Conservation (phyloP, 1,140 invertebrate genomes). For the Macrobrachium nipponense region DNA sequence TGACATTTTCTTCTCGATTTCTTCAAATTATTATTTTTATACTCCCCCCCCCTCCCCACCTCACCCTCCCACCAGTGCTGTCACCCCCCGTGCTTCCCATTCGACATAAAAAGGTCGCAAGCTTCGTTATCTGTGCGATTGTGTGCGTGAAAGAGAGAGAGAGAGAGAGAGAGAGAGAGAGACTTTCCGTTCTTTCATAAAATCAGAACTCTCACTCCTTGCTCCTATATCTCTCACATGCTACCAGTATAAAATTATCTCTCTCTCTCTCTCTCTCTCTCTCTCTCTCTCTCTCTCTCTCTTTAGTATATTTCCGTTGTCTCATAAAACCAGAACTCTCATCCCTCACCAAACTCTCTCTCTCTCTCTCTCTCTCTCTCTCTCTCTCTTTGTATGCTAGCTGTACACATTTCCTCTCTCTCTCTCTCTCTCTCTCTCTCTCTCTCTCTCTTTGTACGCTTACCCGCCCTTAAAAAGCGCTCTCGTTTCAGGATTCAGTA, state of each 20-base stretch:
- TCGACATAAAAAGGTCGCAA: neutral
- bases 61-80: neutral
- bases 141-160: neutral
- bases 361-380: neutral
- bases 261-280: neutral
- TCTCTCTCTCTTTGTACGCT: neutral
- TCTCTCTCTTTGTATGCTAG: no score
- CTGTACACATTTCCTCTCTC: neutral
- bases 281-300: neutral
- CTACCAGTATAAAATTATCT: neutral
- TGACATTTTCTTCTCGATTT: no score
- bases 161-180: neutral
- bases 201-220: neutral
- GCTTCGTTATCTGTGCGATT: slow-evolving; percentile 5
- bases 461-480: neutral
- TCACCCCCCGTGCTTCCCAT: neutral
- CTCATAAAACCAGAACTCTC: slow-evolving; percentile 5
- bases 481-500: no score
- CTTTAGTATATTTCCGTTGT: neutral
- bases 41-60: neutral
- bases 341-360: no score
- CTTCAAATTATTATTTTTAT: neutral
- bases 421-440: neutral
- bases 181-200: neutral
- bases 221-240: neutral